Evolutionary conservation across 2,797 vertebrate species (phyloP), one percentile per base, ranked within the genome.

Genomic region (Serranus cabrilla): DNA sequence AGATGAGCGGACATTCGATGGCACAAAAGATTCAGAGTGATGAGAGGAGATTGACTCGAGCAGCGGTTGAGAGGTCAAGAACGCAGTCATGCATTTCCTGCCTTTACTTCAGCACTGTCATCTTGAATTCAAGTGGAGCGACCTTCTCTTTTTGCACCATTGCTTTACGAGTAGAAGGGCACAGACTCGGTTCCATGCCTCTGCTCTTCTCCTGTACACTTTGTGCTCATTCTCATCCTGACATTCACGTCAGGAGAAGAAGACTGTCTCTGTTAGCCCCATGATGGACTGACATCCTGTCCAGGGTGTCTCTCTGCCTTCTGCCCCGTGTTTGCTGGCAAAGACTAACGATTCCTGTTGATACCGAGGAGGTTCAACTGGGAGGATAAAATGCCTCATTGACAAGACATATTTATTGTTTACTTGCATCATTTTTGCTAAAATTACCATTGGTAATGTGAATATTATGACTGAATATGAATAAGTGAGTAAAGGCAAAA

Each of bases 51-150:
- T 34, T n/a, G 64, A 49, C 51, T 51, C 0, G 0, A 55, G 46
- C 63, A 45, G 27, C 34, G 31, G 27, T 1, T 4, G 18, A 49
- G 61, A 76, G 60, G 69, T 66, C 59, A 73, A 14, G 56, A 60
- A 34, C 11, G 45, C 49, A 61, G 52, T 31, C 62, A 9, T 47
- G 25, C 62, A 61, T 79, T 68, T 64, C 47, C 39, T 39, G 12
- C 40, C 45, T 73, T 71, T n/a, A 42, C 50, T 61, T 59, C 68
- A 52, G 37, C 16, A 27, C 71, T 71, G 67, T 60, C 43, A 74
- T 81, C 54, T 46, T 50, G 10, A 54, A 50, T 43, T 80, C 11
- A 20, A 40, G 58, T 23, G n/a, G 50, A 76, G 63, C 12, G 11
- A 0, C 0, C 0, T 42, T 56, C 46, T 73, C 40, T 67, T n/a